Base-by-base conservation (phyloP, 2,797 vertebrate species). In the Poecilia gillii region DNA sequence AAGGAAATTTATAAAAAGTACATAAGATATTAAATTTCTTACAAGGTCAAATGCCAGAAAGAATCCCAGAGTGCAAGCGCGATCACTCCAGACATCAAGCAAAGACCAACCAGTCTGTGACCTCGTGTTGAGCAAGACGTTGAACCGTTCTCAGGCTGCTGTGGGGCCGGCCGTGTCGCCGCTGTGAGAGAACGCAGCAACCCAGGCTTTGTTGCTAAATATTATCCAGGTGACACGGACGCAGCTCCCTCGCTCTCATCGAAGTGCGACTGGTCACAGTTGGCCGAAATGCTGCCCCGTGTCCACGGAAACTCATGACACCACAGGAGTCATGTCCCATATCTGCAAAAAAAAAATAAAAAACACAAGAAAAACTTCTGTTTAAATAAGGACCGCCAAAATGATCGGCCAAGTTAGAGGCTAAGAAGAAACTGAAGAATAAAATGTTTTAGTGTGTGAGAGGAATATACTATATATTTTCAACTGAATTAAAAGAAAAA, bases 291-390 rank as follows among this genome's bases (percentile, higher is more conserved):
- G 84, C 28, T 1, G 39, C n/a, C 36, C 20, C 20, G 0, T 8
- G 8, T 73, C 41, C 75, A 7, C 76, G 72, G 72, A 59, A 55
- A 88, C 92, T 99, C 97, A 99, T 80, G 98, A 99, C 78, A 99
- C 98, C 78, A 99, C 97, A 5, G 98, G 97, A 80, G 96, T 97
- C 98, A 99, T 99, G 94, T 99, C 99, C 99, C 99, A 99, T 62
- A 99, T 72, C 98, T 99, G 96, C 72, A 85, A 80, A n/a, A 55
- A 23, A n/a, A 55, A 55, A 31, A 33, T 2, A 33, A 33, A 33
- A 41, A 77, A 77, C 62, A 88, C 0, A 14, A 36, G 36, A 31
- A 16, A 78, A 0, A 0, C 45, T 39, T 77, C 46, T 16, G 9
- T 3, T 53, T 43, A 6, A 51, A 2, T 5, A 36, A 5, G 53